Base-by-base conservation (phyloP, 2,888 invertebrate species). In the Thecophora atra region DNA sequence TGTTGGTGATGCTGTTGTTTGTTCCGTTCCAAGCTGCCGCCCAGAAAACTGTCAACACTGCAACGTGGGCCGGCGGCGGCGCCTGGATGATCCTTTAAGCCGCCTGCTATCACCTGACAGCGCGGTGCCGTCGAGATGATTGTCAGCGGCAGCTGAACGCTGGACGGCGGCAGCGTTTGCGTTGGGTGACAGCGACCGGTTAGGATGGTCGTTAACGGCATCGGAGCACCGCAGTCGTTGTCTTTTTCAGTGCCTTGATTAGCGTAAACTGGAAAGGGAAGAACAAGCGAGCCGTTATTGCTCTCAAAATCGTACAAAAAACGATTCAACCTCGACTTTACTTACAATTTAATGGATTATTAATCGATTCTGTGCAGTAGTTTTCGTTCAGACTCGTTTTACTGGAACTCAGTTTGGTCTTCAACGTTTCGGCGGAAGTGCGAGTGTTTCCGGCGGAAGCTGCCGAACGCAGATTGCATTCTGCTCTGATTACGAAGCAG, bases 281-380 rank as follows among this genome's bases (percentile, higher is more conserved):
- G 54, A 54, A 7, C 17, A 66, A 63, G 44, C 2, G 44, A 42
- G 24, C 17, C 30, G 62, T 17, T 52, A 70, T 58, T 11, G 26
- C 24, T 72, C 28, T 30, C 8, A 11, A 37, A 26, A 42, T 26
- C n/a, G n/a, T 52, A 5, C n/a, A 62, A 30, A 70, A 54, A 44
- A 11, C 6, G 26, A 54, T 62, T 67, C 3, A 42, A 56, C 15
- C 19, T 21, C 17, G 8, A 19, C 52, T 47, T 37, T 76, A 83
- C 87, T 84, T 80, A 87, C 87, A 87, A 79, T 81, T 87, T 74
- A 87, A 75, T 70, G 87, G 85, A 79, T 83, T 85, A 74, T 86
- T 85, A 75, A 85, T 84, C 76, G 85, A 81, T 62, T 82, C 84
- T 66, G 85, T 84, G 76, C 86, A 86, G 78, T 84, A 86, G 76